Base-by-base conservation (phyloP, 2,113 vertebrate genomes). In the Halichoerus grypus region DNA sequence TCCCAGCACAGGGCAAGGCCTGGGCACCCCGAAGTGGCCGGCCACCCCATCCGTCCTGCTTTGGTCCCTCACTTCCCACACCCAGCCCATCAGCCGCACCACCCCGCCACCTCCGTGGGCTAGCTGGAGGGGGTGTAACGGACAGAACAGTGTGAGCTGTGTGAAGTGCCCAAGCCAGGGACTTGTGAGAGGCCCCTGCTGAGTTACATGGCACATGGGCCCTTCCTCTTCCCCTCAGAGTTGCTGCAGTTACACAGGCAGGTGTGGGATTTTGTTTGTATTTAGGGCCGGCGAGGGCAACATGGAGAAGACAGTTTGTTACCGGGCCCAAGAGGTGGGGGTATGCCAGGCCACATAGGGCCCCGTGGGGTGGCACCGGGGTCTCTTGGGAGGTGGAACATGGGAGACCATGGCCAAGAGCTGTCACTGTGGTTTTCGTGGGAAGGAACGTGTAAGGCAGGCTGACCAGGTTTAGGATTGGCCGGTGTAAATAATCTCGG, bases 11-110 rank as follows among this genome's bases (percentile, higher is more conserved):
- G 22, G 9, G 14, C 14, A 12, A 36, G 39, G 39, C 63, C 51
- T 10, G 28, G 28, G 80, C 2, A 0, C 3, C 3, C 8, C 0
- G 2, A 18, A 10, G 28, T n/a, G 26, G 9, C 42, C 4, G 1
- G 13, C 3, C 36, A 12, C n/a, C 51, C 13, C 0, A 1, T n/a
- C 42, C 71, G 7, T 9, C 36, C 36, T 7, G 7, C 26, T 46
- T 9, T 46, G 39, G 16, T 15, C 31, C 36, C 21, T 80, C 79
- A 4, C 0, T 3, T 31, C 21, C 79, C 4, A 0, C 4, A 1
- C 19, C 22, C 3, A 3, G 51, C 74, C 59, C 2, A 0, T 51
- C 11, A n/a, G 31, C 24, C 9, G 24, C 33, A 0, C 16, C 65
- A 21, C 61, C 61, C 61, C 3, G 61, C 2, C 65, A 16, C 65